These are phyloP conservation scores for Lagria hirta DNA, from an alignment of 2,888 invertebrate genomes.

Conservation along the genomic window DNA sequence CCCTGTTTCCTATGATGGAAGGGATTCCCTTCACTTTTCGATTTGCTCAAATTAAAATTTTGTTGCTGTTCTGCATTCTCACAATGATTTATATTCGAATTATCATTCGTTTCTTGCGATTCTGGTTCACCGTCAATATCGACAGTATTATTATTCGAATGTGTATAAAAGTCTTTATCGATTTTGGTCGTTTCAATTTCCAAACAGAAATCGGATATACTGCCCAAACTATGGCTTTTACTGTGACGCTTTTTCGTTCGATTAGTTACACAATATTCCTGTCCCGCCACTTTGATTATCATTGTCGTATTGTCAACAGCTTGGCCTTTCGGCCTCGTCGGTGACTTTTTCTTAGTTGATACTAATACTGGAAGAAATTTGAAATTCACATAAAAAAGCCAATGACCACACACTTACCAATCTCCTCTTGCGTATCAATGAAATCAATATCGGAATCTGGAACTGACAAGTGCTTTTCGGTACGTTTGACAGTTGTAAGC, in stretches of 20 bases:
- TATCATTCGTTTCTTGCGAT: constrained; percentile 4
- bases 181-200: constrained; percentile 46
- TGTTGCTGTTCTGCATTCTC: constrained; percentile 15
- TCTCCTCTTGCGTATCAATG: constrained; percentile 61
- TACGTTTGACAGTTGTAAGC: constrained; percentile 70
- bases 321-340: constrained; percentile 38
- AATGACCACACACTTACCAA: constrained; percentile 35
- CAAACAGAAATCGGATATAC: constrained; percentile 49
- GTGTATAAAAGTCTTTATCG: constrained; percentile 38
- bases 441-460: constrained; percentile 71
- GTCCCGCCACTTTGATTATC: constrained; percentile 54
- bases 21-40: constrained; percentile 53
- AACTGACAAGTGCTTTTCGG: constrained; percentile 66
- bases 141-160: constrained; percentile 17
- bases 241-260: constrained; percentile 44
- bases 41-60: constrained; percentile 47
- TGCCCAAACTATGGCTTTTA: constrained; percentile 52
- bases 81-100: constrained; percentile 6
- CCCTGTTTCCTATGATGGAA: constrained; percentile 49
- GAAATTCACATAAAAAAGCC: constrained; percentile 14
- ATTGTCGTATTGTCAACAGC: constrained; percentile 52
- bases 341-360: constrained; percentile 41
- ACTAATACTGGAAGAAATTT: constrained; percentile 21
- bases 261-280: constrained; percentile 53
- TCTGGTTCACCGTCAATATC: constrained; percentile 15